Evolutionary conservation across 2,113 vertebrate genomes (phyloP), one percentile per base, ranked within the genome.

Genomic region (Sclerurus mexicanus): DNA sequence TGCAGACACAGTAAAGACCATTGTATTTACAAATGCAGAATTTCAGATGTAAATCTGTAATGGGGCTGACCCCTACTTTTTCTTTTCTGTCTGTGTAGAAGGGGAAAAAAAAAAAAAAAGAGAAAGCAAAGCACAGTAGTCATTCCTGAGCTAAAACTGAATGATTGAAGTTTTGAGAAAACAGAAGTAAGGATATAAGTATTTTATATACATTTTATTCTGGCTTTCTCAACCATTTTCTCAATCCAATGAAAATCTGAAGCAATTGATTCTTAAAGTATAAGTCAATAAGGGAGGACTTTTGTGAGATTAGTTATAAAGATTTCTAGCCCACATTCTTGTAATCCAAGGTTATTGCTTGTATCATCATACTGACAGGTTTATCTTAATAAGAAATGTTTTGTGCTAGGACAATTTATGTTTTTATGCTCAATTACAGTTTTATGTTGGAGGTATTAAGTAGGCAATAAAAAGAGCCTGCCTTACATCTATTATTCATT

Each of bases 311-410:
- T 93, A 95, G 72, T 95, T 94, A 83, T 66, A 90, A 95, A 97
- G 90, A 96, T 94, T 96, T 96, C 93, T 89, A 89, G 60, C 53
- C 60, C 66, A 59, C 74, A 74, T 83, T 87, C 62, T 30, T 85
- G 39, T 91, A 97, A 89, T 96, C 90, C 79, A 85, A 90, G 91
- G 80, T 92, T 97, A 96, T 87, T 96, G 66, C 78, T 89, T 94
- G 85, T 94, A 96, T 96, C 94, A 85, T 84, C 71, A 93, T 67
- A 39, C 72, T 95, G 88, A 93, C 68, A 95, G 44, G 81, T 95
- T 95, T 96, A 97, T 91, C 93, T 93, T 87, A 97, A 86, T 81
- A 95, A 93, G 92, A 94, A 95, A 94, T 90, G 94, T 85, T 96
- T 96, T 95, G 85, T 90, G 55, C 67, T 90, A 67, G 46, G 50